Conservation (phyloP, 1,140 invertebrate genomes). For the Drosophila ananassae region DNA sequence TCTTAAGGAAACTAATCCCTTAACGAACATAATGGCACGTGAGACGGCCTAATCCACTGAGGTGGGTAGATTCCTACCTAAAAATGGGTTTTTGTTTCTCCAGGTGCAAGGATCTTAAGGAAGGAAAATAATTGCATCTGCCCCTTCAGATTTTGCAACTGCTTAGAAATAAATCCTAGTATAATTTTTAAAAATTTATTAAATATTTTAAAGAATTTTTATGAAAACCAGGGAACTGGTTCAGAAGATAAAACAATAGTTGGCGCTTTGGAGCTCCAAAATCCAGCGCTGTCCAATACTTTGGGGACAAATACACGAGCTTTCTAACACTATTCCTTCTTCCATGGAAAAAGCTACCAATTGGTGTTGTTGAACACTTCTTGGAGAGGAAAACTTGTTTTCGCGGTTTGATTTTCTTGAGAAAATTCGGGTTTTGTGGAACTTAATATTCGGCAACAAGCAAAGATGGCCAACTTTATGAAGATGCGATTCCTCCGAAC, state of each 20-base stretch:
- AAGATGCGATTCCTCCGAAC: not conserved
- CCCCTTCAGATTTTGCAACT: not conserved
- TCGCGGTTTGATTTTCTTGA: not conserved
- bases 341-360: not conserved
- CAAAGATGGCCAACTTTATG: not conserved
- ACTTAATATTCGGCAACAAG: not conserved
- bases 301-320: not conserved
- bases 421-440: not conserved
- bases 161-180: too few species aligned
- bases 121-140: not conserved
- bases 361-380: not conserved
- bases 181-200: too few species aligned
- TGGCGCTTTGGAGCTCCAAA: not conserved
- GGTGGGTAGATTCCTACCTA: constrained; percentile 2
- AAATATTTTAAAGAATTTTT: too few species aligned
- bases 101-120: constrained; percentile 1
- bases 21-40: constrained; percentile 56
- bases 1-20: constrained; percentile 24
- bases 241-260: not conserved
- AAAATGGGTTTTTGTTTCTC: constrained; percentile 1
- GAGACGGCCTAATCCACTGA: constrained; percentile 53
- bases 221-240: too few species aligned
- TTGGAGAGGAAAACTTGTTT: constrained; percentile 1
- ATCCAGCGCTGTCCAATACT: not conserved
- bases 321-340: not conserved